Conservation (phyloP, 2,888 invertebrate species). For the Hypomecis punctinalis region DNA sequence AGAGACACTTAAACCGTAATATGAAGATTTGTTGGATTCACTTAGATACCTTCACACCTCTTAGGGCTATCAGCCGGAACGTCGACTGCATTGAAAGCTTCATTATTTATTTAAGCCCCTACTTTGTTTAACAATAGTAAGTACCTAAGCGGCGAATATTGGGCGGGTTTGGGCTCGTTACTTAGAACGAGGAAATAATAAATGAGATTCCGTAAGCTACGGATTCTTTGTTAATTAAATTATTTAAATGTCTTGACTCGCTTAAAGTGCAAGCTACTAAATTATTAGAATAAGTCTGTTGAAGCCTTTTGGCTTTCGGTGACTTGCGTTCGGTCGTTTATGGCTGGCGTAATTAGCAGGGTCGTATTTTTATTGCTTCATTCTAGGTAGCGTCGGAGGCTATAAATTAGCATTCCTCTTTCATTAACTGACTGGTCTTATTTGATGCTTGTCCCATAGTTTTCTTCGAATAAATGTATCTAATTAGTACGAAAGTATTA, state of each 20-base stretch:
- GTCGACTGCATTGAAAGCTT: constrained; percentile 7
- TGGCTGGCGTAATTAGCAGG: constrained; percentile 43
- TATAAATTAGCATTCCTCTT: constrained; percentile 3
- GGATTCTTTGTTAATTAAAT: constrained; percentile 71
- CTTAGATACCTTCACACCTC: constrained; percentile 38
- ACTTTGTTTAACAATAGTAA: constrained; percentile 20
- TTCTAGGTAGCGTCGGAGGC: constrained; percentile 1
- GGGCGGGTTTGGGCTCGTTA: constrained; percentile 47
- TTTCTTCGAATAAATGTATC: too few species aligned
- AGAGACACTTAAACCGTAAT: constrained; percentile 54
- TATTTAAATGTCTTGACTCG: constrained; percentile 67
- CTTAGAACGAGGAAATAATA: constrained; percentile 55
- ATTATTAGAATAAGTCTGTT: constrained; percentile 66
- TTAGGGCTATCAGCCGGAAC: constrained; percentile 8
- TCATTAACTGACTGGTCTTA: neutral
- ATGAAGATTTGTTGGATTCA: constrained; percentile 57
- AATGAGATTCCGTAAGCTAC: constrained; percentile 56
- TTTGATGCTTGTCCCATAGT: too few species aligned
- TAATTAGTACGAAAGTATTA: too few species aligned
- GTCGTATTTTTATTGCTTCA: constrained; percentile 26
- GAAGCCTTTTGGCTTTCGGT: constrained; percentile 59
- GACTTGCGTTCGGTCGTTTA: constrained; percentile 49
- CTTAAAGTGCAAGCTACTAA: constrained; percentile 67
- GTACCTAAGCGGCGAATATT: constrained; percentile 23
- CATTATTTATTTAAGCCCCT: constrained; percentile 18